phyloP scores from a whole-genome alignment of 2,797 vertebrate genomes.

The Oceanodroma leucorhoa region DNA sequence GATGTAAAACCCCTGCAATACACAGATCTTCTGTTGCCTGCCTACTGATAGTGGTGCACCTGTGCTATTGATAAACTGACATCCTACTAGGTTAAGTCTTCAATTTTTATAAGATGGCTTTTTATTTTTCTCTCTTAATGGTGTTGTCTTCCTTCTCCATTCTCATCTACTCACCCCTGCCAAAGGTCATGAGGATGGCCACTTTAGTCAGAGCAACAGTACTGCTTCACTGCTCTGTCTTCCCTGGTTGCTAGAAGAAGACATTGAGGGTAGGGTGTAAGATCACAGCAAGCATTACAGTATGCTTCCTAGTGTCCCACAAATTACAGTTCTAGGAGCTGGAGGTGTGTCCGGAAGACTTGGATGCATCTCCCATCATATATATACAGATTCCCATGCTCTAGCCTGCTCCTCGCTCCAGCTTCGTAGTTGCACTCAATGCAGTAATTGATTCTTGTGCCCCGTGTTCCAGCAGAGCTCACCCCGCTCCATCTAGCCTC shows the following conservation, averaged over 20 bases:
- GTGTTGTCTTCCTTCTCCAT: not conserved
- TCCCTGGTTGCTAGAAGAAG: not conserved
- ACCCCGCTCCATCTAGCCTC: fast-evolving
- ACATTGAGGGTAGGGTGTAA: not conserved
- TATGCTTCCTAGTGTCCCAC: not conserved
- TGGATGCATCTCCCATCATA: not conserved
- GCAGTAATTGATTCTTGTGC: not conserved
- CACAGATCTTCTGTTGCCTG: not conserved
- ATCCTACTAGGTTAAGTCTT: not conserved
- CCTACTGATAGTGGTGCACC: not conserved
- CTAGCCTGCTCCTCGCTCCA: not conserved
- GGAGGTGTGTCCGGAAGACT: not conserved
- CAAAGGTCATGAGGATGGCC: not conserved
- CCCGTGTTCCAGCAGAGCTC: not conserved
- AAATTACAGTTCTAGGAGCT: not conserved
- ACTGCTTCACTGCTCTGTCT: not conserved
- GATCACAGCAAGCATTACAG: not conserved
- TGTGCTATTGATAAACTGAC: not conserved
- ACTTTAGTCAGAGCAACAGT: not conserved
- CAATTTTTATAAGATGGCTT: not conserved
- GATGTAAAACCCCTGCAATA: not conserved
- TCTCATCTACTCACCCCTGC: not conserved
- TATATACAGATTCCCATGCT: not conserved
- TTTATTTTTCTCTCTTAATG: not conserved
- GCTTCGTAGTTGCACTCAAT: not conserved